phyloP scores from a whole-genome alignment of 64 coral and sea anemone species.

The Pocillopora verrucosa region DNA sequence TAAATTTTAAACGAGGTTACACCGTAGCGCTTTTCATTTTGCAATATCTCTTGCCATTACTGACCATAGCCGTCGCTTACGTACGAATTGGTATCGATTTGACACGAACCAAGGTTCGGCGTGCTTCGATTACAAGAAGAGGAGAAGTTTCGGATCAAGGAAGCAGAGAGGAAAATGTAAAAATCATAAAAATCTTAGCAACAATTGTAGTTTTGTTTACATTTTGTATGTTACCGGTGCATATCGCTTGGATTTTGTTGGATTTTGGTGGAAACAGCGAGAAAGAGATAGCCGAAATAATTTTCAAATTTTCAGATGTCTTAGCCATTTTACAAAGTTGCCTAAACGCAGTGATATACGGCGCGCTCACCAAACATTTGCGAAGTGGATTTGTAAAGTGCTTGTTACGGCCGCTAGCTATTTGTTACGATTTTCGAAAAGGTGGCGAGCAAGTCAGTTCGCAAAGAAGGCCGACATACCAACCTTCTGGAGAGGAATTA shows the following conservation, averaged over 20 bases:
- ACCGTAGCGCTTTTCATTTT: conserved; percentile 25
- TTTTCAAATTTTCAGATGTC: conserved; percentile 53
- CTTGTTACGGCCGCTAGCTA: conserved; percentile 16
- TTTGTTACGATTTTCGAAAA: neutral
- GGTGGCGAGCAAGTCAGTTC: neutral
- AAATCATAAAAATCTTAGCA: conserved; percentile 51
- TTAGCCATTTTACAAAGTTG: conserved; percentile 55
- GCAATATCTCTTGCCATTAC: conserved; percentile 55
- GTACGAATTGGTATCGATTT: conserved; percentile 66
- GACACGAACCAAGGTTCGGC: conserved; percentile 41
- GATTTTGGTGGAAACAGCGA: conserved; percentile 59
- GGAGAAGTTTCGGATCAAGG: conserved; percentile 27
- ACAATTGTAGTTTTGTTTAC: conserved; percentile 59
- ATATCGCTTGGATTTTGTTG: conserved; percentile 55
- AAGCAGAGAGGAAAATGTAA: conserved; percentile 47
- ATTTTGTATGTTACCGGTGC: conserved; percentile 56
- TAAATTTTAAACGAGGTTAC: conserved; percentile 26
- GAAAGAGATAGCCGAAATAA: neutral
- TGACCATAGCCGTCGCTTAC: conserved; percentile 63
- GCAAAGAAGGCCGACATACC: neutral
- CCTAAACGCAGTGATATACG: conserved; percentile 63
- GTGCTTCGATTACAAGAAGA: conserved; percentile 8
- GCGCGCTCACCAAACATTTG: conserved; percentile 65
- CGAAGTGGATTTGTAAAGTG: conserved; percentile 50
- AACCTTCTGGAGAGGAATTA: neutral